Evolutionary conservation across 2,888 invertebrate species (phyloP).

Genomic region (Rhamphomyia laevipes): DNA sequence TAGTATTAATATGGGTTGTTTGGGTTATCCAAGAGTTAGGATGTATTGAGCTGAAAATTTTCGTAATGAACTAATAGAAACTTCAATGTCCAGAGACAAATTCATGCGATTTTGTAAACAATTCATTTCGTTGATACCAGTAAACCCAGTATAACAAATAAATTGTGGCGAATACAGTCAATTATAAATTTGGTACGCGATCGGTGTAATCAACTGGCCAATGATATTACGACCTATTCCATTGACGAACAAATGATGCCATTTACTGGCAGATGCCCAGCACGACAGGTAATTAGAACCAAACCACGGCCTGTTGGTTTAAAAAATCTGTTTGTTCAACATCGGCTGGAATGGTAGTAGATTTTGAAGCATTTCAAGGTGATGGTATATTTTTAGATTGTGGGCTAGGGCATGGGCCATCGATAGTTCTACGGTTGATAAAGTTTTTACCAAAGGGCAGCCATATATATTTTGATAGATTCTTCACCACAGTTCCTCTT

Average conservation of each 20-base stretch:
- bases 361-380: slow-evolving; percentile 22
- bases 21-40: background rate
- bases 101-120: background rate
- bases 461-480: slow-evolving; percentile 7
- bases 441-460: slow-evolving; percentile 8
- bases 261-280: slow-evolving; percentile 18
- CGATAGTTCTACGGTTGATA: slow-evolving; percentile 12
- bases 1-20: background rate
- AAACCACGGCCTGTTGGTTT: slow-evolving; percentile 25
- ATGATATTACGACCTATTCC: slow-evolving; percentile 15
- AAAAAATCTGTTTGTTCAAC: slow-evolving; percentile 27
- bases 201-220: slow-evolving; percentile 15
- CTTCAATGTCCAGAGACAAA: background rate
- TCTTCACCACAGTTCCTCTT: slow-evolving; percentile 9
- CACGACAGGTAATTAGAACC: slow-evolving; percentile 15
- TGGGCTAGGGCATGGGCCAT: slow-evolving; percentile 16
- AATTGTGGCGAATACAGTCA: slow-evolving; percentile 18
- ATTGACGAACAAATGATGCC: slow-evolving; percentile 24
- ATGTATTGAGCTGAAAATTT: background rate
- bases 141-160: slow-evolving; percentile 12
- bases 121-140: slow-evolving; percentile 5
- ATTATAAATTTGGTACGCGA: slow-evolving; percentile 20
- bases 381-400: slow-evolving; percentile 10
- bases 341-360: slow-evolving; percentile 6
- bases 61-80: background rate